Evolutionary conservation across 2,113 vertebrate genomes (phyloP).

Genomic region (Sceloporus undulatus): DNA sequence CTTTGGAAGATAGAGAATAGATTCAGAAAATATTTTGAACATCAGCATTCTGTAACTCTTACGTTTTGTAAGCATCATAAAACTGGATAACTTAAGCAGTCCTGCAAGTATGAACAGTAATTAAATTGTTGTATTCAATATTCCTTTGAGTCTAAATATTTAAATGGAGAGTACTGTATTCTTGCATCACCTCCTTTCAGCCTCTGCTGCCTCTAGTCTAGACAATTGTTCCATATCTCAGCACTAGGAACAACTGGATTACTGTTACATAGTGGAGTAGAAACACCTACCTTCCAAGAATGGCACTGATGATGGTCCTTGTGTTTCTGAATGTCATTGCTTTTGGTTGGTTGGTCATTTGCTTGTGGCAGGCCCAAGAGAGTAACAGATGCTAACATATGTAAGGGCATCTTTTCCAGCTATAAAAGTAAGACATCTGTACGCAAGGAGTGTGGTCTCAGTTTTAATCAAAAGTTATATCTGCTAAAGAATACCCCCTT

Average conservation of each 20-base stretch:
- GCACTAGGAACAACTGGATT: neutral
- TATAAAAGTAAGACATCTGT: neutral
- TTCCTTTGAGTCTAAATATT: neutral
- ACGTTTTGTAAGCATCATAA: neutral
- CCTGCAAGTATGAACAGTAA: neutral
- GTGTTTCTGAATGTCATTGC: neutral
- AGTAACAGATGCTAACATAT: neutral
- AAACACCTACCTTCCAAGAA: neutral
- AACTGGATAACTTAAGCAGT: neutral
- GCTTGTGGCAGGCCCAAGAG: neutral
- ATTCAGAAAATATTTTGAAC: neutral
- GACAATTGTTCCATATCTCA: neutral
- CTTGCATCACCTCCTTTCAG: neutral
- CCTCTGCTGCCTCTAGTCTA: neutral
- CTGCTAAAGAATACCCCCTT: too few relatives aligned
- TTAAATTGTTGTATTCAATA: neutral
- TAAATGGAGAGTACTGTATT: neutral
- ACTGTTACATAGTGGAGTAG: neutral
- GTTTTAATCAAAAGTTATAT: slow-evolving; percentile 10
- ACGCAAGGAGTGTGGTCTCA: neutral
- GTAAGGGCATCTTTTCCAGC: neutral
- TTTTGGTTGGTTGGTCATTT: neutral
- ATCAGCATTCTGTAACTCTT: neutral
- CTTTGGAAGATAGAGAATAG: neutral
- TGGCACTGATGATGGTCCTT: neutral